Percentiles rank a stretch among this genome's conserved stretches.
phyloP scores from a whole-genome alignment of 2,888 invertebrate species.

The Hyalella azteca region DNA sequence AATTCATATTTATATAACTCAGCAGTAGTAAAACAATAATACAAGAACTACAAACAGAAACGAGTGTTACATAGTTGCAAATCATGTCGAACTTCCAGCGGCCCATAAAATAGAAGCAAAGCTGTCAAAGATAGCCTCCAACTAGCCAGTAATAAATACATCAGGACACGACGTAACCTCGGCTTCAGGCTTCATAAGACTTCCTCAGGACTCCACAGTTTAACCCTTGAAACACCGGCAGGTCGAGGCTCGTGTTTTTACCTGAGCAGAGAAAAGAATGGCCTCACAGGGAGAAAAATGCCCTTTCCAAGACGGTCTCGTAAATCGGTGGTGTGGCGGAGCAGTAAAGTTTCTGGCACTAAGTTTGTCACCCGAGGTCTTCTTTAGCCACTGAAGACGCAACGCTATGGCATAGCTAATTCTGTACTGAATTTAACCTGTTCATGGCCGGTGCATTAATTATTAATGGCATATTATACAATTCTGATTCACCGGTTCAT shows the following conservation, averaged over 20 bases:
- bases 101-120: neutral
- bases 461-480: no score
- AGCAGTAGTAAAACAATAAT: no score
- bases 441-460: no score
- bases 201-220: neutral
- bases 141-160: constrained; percentile 7
- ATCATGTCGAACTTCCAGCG: neutral
- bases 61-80: no score
- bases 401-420: neutral
- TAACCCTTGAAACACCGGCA: neutral
- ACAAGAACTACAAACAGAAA: no score
- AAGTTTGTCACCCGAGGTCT: constrained; percentile 36
- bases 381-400: constrained; percentile 16
- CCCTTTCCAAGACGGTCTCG: constrained; percentile 28
- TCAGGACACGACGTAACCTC: neutral
- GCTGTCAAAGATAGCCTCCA: constrained; percentile 6
- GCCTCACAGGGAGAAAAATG: constrained; percentile 30
- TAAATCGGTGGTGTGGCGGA: constrained; percentile 29
- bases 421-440: no score
- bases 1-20: no score
- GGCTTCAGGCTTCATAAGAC: constrained; percentile 4
- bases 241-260: constrained; percentile 13
- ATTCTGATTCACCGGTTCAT: no score
- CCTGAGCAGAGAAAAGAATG: constrained; percentile 14
- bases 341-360: constrained; percentile 33